A percentile compares a stretch with the other conserved stretches of the same genome.
phyloP scores from a whole-genome alignment of 2,888 invertebrate genomes.

The Eupithecia subfuscata region DNA sequence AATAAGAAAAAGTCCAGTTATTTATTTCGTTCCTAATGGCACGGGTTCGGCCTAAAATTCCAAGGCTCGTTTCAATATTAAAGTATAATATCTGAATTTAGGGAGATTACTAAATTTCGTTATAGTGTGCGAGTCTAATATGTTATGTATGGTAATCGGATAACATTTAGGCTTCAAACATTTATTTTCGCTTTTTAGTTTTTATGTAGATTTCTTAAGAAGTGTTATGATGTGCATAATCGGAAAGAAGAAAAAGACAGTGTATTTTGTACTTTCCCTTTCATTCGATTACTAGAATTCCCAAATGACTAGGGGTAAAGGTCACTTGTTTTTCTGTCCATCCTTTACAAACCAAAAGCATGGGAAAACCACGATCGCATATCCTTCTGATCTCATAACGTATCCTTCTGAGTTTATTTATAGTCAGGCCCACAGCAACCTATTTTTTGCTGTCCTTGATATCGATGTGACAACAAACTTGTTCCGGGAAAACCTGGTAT shows the following conservation, averaged over 20 bases:
- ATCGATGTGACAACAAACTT: constrained; percentile 30
- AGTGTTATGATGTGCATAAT: neutral
- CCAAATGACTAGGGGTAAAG: neutral
- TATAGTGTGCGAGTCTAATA: neutral
- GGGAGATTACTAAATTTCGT: neutral
- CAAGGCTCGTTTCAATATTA: neutral
- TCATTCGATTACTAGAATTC: neutral
- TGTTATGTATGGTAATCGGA: neutral
- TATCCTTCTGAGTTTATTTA: constrained; percentile 17
- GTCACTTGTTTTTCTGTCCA: neutral
- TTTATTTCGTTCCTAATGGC: neutral
- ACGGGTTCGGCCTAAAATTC: neutral
- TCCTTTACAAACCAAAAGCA: neutral
- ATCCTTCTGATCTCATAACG: constrained; percentile 8
- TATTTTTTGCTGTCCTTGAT: constrained; percentile 35
- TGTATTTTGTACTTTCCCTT: neutral
- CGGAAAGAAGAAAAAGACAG: neutral
- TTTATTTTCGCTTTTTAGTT: neutral
- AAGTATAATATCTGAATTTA: neutral
- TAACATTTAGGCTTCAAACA: neutral
- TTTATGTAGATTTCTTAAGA: constrained; percentile 5
- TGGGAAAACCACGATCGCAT: constrained; percentile 24
- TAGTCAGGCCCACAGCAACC: constrained; percentile 2
- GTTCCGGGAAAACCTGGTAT: constrained; percentile 38
- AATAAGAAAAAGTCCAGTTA: neutral